Base-by-base conservation (phyloP, 2,797 vertebrate species). In the Enoplosus armatus region DNA sequence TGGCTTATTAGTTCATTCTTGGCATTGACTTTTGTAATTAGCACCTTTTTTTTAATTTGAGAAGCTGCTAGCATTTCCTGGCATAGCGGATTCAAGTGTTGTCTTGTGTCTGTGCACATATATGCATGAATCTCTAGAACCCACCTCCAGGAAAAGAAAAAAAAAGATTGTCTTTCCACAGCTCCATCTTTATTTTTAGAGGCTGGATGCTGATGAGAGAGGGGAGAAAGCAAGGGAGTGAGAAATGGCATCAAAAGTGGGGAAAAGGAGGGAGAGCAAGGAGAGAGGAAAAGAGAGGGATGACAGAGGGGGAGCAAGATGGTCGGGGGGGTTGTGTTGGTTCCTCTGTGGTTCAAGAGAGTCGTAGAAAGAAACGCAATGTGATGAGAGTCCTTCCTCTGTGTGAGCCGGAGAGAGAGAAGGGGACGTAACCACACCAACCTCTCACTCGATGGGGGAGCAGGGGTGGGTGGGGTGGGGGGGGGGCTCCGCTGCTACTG, bases 101-200 rank as follows among this genome's bases (percentile, higher is more conserved):
- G 64, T 78, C 76, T 82, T 76, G 79, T 85, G 79, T 88, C 65
- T 90, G 76, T 62, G 79, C 70, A 85, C 85, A 87, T 86, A 79
- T 83, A 80, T 89, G 82, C 79, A 80, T 75, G 67, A 65, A 75
- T 83, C 79, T 83, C 79, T 79, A 63, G 75, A 90, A 83, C 67
- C 85, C 90, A 90, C 87, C 87, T 91, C 85, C 84, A 85, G 85
- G 70, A 91, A 86, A 85, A 66, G 14, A 76, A 43, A 63, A 75
- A 77, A 60, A 79, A 79, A 67, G 59, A 80, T 64, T 79, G 68
- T 81, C 71, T 86, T 84, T 84, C 85, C 77, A 82, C 79, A 82
- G 84, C 86, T 91, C 80, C 78, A 63, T 90, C 84, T 88, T 91
- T 93, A 92, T 92, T 94, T 93, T 93, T 93, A 93, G 91, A 90